These are phyloP conservation scores for Teleopsis dalmanni DNA, from an alignment of 1,140 invertebrate genomes.

Conservation along the genomic window DNA sequence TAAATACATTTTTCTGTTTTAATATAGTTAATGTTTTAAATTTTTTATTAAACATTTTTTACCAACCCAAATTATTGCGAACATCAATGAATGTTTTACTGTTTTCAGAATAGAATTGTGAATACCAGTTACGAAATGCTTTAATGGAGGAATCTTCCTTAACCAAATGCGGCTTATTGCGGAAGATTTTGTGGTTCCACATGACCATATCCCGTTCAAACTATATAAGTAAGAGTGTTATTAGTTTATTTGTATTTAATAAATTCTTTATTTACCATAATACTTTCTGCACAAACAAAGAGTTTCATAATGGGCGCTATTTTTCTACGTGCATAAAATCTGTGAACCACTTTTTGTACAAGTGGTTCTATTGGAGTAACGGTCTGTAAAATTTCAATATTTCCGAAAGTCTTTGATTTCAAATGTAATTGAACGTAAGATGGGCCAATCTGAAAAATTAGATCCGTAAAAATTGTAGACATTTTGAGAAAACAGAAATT, in stretches of 20 bases:
- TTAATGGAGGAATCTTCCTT: slow-evolving; percentile 66
- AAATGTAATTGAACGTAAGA: slow-evolving; percentile 66
- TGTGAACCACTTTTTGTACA: slow-evolving; percentile 68
- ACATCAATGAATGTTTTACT: slow-evolving; percentile 56
- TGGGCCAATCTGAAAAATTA: slow-evolving; percentile 63
- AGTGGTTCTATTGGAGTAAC: slow-evolving; percentile 75
- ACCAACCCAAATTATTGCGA: slow-evolving; percentile 17
- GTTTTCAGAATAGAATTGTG: slow-evolving; percentile 77
- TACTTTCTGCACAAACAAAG: slow-evolving; percentile 61
- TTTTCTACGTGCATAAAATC: slow-evolving; percentile 57
- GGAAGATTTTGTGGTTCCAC: slow-evolving; percentile 82
- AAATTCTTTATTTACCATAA: slow-evolving; percentile 56
- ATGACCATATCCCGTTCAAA: slow-evolving; percentile 78
- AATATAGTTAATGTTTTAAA: too few species aligned
- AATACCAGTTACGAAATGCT: slow-evolving; percentile 72
- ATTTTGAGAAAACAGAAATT: too few species aligned
- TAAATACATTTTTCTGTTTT: too few species aligned
- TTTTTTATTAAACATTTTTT: too few species aligned
- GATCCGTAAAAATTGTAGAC: not conserved
- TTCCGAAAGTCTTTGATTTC: slow-evolving; percentile 52
- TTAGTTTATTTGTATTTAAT: not conserved
- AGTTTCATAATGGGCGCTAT: slow-evolving; percentile 60
- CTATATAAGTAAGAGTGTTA: slow-evolving; percentile 45
- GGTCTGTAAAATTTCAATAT: slow-evolving; percentile 64
- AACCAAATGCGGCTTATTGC: slow-evolving; percentile 62